Conservation (phyloP, 2,888 invertebrate species). For the Andrena bucephala region DNA sequence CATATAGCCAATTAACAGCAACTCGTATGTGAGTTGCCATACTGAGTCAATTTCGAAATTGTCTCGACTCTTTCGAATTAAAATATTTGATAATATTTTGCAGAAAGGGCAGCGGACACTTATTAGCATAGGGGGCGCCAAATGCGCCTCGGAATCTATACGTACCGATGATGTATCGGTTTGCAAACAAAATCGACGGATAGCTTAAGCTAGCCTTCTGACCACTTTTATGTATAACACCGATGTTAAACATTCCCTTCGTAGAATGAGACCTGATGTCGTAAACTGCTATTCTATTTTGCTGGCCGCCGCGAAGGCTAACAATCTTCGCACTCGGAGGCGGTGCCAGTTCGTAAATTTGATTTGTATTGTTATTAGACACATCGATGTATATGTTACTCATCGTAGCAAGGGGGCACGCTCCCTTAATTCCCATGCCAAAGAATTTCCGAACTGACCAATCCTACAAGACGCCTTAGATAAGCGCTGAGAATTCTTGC, state of each 20-base stretch:
- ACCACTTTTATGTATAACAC: conserved; percentile 86
- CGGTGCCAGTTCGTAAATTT: conserved; percentile 89
- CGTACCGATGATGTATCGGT: conserved; percentile 90
- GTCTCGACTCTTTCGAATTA: too few species aligned
- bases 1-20: too few species aligned
- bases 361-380: conserved; percentile 87
- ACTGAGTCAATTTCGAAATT: too few species aligned
- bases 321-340: conserved; percentile 87
- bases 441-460: conserved; percentile 96
- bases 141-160: background rate
- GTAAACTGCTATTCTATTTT: conserved; percentile 90
- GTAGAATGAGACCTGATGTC: conserved; percentile 86
- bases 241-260: conserved; percentile 89
- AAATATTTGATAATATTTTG: too few species aligned
- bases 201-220: conserved; percentile 86
- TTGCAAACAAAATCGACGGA: conserved; percentile 91
- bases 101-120: too few species aligned
- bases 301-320: conserved; percentile 90
- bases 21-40: too few species aligned
- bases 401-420: conserved; percentile 92
- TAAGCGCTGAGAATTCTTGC: background rate
- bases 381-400: conserved; percentile 94
- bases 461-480: conserved; percentile 85
- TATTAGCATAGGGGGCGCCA: too few species aligned
- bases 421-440: conserved; percentile 92